These are phyloP conservation scores for Galerucella calmariensis DNA, from an alignment of 2,888 invertebrate species.

Conservation along the genomic window DNA sequence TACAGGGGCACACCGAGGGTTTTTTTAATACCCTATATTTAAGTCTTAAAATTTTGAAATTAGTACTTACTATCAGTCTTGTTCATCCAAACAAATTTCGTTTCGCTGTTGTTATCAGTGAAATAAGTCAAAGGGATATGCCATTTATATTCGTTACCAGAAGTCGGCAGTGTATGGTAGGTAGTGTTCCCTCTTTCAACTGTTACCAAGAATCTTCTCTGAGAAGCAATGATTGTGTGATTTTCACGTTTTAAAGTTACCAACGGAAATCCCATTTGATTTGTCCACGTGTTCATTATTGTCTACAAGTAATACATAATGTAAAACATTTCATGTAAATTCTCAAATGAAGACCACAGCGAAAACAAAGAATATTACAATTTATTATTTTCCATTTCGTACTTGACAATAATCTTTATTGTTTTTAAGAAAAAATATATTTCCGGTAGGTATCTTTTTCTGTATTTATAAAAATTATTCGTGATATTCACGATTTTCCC, in stretches of 20 bases:
- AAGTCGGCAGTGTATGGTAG: slow-evolving; percentile 61
- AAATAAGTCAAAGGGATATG: slow-evolving; percentile 82
- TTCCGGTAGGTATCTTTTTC: background rate
- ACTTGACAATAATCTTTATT: background rate
- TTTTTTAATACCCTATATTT: background rate
- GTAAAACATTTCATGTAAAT: slow-evolving; percentile 29
- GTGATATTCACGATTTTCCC: slow-evolving; percentile 5
- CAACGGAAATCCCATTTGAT: slow-evolving; percentile 85
- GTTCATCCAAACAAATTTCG: slow-evolving; percentile 81
- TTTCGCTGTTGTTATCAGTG: slow-evolving; percentile 72
- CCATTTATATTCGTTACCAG: slow-evolving; percentile 76
- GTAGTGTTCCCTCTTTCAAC: slow-evolving; percentile 61
- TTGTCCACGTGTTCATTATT: slow-evolving; percentile 85
- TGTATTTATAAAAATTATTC: background rate
- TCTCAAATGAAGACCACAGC: slow-evolving; percentile 13
- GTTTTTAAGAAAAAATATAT: background rate
- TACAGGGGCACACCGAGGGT: no score
- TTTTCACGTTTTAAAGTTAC: slow-evolving; percentile 74
- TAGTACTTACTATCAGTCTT: slow-evolving; percentile 74
- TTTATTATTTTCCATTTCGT: background rate
- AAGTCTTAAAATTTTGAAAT: background rate
- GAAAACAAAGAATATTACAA: slow-evolving; percentile 10
- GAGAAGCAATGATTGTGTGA: slow-evolving; percentile 72
- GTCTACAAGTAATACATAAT: slow-evolving; percentile 60
- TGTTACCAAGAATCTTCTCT: slow-evolving; percentile 72